Conservation (phyloP, 2,797 vertebrate species). For the Bradypodion pumilum region DNA sequence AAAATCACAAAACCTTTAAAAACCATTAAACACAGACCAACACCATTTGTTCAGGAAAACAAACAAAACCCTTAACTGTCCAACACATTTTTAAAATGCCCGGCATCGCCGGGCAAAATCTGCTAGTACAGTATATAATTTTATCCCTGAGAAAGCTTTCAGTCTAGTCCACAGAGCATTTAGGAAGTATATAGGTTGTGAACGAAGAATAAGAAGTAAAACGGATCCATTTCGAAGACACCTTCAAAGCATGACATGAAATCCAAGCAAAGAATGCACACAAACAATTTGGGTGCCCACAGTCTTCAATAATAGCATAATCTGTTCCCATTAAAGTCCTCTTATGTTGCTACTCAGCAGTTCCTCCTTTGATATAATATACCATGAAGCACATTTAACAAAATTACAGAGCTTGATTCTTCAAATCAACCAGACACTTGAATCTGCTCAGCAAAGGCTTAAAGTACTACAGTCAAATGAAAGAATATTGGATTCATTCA, state of each 20-base stretch:
- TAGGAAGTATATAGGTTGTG: background rate
- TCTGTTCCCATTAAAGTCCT: background rate
- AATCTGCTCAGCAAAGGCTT: background rate
- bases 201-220: background rate
- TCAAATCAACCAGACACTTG: background rate
- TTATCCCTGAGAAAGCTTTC: background rate
- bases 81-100: too few species aligned
- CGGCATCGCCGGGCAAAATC: too few species aligned
- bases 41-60: too few species aligned
- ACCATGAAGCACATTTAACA: background rate
- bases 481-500: slow-evolving; percentile 14
- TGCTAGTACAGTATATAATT: too few species aligned
- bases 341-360: background rate
- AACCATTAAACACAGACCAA: too few species aligned
- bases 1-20: too few species aligned
- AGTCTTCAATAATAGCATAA: background rate
- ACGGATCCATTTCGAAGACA: background rate
- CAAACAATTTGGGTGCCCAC: background rate
- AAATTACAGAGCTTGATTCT: background rate
- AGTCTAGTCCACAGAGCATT: background rate
- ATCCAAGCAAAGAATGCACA: background rate
- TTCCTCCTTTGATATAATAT: background rate
- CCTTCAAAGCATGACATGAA: background rate
- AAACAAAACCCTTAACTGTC: too few species aligned
- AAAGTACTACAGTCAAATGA: background rate